Conservation (phyloP, 2,888 invertebrate genomes). For the Chouioia cunea region DNA sequence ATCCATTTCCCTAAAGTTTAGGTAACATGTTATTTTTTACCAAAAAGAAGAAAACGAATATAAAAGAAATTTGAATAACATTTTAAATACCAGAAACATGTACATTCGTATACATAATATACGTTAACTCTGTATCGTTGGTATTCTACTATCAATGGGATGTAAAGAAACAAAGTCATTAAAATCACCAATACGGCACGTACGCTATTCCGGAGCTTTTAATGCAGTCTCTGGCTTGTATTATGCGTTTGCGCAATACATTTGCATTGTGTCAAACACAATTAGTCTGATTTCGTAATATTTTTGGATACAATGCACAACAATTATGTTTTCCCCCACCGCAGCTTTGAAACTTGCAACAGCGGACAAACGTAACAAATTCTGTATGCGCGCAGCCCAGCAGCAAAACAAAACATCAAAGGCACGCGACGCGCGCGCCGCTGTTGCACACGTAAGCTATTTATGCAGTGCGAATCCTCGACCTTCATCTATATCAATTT, state of each 20-base stretch:
- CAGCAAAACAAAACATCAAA: slow-evolving; percentile 43
- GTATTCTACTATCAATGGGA: too few relatives aligned
- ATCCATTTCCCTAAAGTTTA: too few relatives aligned
- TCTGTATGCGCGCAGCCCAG: slow-evolving; percentile 21
- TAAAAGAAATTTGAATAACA: too few relatives aligned
- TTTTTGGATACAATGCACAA: slow-evolving; percentile 15
- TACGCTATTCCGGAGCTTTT: too few relatives aligned
- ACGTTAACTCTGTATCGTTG: too few relatives aligned
- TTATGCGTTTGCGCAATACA: slow-evolving; percentile 1
- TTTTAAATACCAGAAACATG: too few relatives aligned
- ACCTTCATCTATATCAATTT: slow-evolving; percentile 9
- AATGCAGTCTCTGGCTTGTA: too few relatives aligned
- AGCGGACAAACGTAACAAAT: slow-evolving; percentile 14
- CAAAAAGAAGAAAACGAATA: too few relatives aligned
- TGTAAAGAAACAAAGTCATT: too few relatives aligned
- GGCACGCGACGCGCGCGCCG: slow-evolving; percentile 19
- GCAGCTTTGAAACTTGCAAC: slow-evolving; percentile 31
- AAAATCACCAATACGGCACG: too few relatives aligned
- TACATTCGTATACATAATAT: too few relatives aligned
- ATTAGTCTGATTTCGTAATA: slow-evolving; percentile 39
- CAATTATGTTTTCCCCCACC: slow-evolving; percentile 33
- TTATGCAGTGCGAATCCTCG: slow-evolving; percentile 23
- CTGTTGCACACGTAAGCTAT: slow-evolving; percentile 25
- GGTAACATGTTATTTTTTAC: too few relatives aligned
- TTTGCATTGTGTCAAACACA: slow-evolving; percentile 21